Evolutionary conservation across 2,888 invertebrate species (phyloP), one percentile per base, ranked within the genome.

Genomic region (Eupithecia insigniata): DNA sequence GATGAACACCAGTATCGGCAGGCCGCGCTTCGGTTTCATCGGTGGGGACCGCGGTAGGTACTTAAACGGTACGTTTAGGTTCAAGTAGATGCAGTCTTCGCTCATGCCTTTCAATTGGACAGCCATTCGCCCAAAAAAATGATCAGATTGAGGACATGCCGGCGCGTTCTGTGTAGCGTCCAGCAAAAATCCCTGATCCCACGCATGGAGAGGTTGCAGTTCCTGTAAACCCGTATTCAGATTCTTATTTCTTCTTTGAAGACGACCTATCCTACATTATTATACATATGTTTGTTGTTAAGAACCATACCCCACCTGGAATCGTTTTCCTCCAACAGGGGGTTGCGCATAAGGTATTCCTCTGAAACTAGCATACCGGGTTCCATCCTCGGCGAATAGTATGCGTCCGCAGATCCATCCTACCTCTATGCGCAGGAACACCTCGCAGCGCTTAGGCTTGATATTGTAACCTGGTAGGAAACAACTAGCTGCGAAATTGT

Each of bases 91-190:
- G 67, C 87, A 87, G 34, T 83, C 82, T 70, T 87, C 87, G 66
- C 81, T 82, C 81, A 81, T 80, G n/a, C 80, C 79, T 16, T 73
- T 71, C 4, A 71, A 18, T 1, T 76, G 68, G 60, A 81, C 76
- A 6, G 81, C 69, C 46, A 83, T 55, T 0, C 72, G 36, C 0
- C 78, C 81, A 39, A 81, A 86, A 26, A 85, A 58, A 10, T 87
- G 79, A 71, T 92, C 91, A 6, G 87, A 81, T 80, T 96, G 96
- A 0, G 95, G 94, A 79, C 96, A 96, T 14, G 94, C 89, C 0
- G 94, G 90, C 0, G 95, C 89, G 75, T 95, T 95, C 30, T 92
- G 89, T 1, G 92, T 92, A 1, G 96, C 96, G 71, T 94, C 90
- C 70, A 92, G 88, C 0, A 92, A 85, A 0, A 68, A 55, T 2